Evolutionary conservation across 1,140 invertebrate genomes (phyloP), one percentile per base, ranked within the genome.

Genomic region (Chymomyza costata): DNA sequence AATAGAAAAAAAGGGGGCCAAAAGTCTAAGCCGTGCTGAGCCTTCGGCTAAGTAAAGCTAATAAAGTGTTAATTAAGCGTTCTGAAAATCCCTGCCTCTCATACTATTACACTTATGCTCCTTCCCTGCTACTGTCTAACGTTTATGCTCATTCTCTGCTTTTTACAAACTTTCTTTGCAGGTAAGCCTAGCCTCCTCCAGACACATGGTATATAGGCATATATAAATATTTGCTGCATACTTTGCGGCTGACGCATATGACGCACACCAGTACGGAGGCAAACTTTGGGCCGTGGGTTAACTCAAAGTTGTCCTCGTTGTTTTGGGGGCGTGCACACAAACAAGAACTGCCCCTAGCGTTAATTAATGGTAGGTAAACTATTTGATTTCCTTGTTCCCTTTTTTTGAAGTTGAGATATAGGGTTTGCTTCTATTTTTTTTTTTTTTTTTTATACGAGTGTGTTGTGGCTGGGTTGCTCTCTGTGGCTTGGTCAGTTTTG

Each of bases 1-100:
- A 38, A 56, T 55, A 51, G 31, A 18, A 25, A 8, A 8, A 25
- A 8, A 25, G 21, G 21, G 21, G 21, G 21, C 52, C 19, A 49
- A 45, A 43, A 50, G 34, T 37, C 19, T 62, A 65, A 66, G 64
- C 60, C 54, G 30, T 49, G 49, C 53, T 66, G 63, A 66, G 60
- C 60, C 63, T 50, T 63, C 43, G 44, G 60, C 51, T 46, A 30
- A 50, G 60, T 45, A 53, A 64, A 66, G 60, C 60, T 66, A 66
- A 66, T 66, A 66, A 66, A 66, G 64, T 66, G 64, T 66, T 66
- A 66, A 66, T 66, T 66, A 66, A 66, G 64, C 64, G 60, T 54
- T 58, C 64, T 55, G n/a, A 63, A 66, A 66, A 54, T 66, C 48
- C 48, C 13, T 45, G 41, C 49, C 64, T 48, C 18, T 25, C 21